phyloP scores from a whole-genome alignment of 2,797 vertebrate species.

The Sebastes cheni region DNA sequence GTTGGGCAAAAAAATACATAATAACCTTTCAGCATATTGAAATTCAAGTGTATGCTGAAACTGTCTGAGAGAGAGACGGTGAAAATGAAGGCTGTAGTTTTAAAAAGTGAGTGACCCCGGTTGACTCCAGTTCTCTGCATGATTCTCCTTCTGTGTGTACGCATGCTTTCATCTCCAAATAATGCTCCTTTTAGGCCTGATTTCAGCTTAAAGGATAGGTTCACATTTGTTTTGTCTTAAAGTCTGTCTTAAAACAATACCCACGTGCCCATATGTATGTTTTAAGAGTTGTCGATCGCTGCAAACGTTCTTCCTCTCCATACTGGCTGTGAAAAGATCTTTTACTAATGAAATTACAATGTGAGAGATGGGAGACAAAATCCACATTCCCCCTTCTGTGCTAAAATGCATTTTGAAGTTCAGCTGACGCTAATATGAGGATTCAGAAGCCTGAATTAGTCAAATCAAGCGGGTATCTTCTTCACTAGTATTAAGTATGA shows the following conservation, averaged over 20 bases:
- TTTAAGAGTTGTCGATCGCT: neutral
- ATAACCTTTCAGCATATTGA: no score
- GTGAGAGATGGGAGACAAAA: neutral
- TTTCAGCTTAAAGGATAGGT: neutral
- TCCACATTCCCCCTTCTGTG: neutral
- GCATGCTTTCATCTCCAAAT: slow-evolving; percentile 41
- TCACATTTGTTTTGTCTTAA: neutral
- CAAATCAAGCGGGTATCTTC: neutral
- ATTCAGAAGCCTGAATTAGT: slow-evolving; percentile 7
- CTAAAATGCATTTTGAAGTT: slow-evolving; percentile 7
- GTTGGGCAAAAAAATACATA: no score
- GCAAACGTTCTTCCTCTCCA: neutral
- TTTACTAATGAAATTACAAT: neutral
- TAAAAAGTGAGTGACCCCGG: slow-evolving; percentile 30
- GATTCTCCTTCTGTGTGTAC: slow-evolving; percentile 3
- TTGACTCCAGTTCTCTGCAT: slow-evolving; percentile 25
- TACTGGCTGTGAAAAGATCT: neutral
- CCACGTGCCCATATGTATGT: neutral
- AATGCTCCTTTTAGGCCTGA: slow-evolving; percentile 23
- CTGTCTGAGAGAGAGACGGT: neutral
- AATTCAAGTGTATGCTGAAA: slow-evolving; percentile 15
- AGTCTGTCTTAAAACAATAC: neutral
- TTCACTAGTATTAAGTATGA: neutral
- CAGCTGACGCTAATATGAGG: slow-evolving; percentile 1
- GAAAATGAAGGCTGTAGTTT: slow-evolving; percentile 39